Base-by-base conservation (phyloP, 2,113 vertebrate genomes). In the Steatornis caripensis region DNA sequence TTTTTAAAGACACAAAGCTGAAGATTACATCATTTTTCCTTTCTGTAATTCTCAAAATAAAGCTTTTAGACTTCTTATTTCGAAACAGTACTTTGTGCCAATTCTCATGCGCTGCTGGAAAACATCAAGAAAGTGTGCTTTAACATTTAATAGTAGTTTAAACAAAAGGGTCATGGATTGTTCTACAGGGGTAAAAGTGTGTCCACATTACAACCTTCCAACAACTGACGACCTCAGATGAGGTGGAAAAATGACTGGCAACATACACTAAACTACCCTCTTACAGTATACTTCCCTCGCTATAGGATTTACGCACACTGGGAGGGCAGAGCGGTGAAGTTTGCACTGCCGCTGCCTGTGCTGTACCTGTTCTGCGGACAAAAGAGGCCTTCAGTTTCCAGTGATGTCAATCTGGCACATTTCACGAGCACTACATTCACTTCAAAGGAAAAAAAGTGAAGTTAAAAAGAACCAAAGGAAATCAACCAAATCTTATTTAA, bases 371-470 rank as follows among this genome's bases (percentile, higher is more conserved):
- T 95, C 61, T 96, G 89, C 85, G 92, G 92, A 91, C 64, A 97
- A 96, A 95, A 97, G 87, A 95, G 84, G 91, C 86, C 91, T 95
- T 97, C 95, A 93, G 92, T 97, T 98, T 92, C 93, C 96, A 97
- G 96, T 97, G 94, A 88, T 95, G 85, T 95, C 95, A 97, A 97
- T 96, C 71, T 97, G 94, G 94, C 90, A 97, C 89, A 85, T 97
- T 97, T 95, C 95, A 96, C 0, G 4, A 97, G 77, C 91, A 94
- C 82, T 97, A 96, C 37, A 87, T 86, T 96, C 89, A 95, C 94
- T 98, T 97, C 76, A 95, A 97, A 98, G 87, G 93, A 95, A 97
- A 97, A 98, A 98, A 96, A 98, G 96, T 97, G 98, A 96, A 97
- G 98, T 95, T 97, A 86, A 96, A 93, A 97, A 81, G 84, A 95